A percentile compares a stretch with the other conserved stretches of the same genome.
phyloP scores from a whole-genome alignment of 2,888 invertebrate species.

The Acheta domesticus region DNA sequence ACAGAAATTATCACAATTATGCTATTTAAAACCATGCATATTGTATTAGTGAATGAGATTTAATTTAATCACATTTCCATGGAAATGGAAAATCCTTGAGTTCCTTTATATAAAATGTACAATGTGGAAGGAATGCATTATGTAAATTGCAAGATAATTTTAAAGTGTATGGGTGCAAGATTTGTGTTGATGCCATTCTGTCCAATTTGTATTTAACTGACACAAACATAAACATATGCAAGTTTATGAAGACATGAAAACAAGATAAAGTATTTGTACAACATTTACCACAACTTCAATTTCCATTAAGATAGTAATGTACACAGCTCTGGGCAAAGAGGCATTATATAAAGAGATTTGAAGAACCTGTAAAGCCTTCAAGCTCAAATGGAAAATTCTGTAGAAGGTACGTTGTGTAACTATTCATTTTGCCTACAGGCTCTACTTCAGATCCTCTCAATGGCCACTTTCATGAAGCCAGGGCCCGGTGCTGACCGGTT shows the following conservation, averaged over 20 bases:
- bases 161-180: background rate
- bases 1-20: no score
- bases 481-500: constrained; percentile 20
- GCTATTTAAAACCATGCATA: no score
- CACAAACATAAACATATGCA: background rate
- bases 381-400: background rate
- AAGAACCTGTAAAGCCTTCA: constrained; percentile 3
- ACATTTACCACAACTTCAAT: background rate
- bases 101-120: no score
- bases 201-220: background rate
- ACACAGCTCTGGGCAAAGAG: constrained; percentile 18
- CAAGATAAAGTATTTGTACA: background rate
- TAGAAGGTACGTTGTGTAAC: constrained; percentile 18
- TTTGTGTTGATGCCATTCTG: constrained; percentile 3
- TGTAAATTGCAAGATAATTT: no score
- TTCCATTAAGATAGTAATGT: background rate
- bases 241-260: background rate
- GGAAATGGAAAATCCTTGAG: no score
- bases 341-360: background rate
- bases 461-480: constrained; percentile 18
- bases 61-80: no score
- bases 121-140: no score
- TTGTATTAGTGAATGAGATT: no score
- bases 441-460: constrained; percentile 2
- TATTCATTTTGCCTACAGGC: constrained; percentile 6